Base-by-base conservation (phyloP, 2,797 vertebrate genomes). In the Poecilia gillii region DNA sequence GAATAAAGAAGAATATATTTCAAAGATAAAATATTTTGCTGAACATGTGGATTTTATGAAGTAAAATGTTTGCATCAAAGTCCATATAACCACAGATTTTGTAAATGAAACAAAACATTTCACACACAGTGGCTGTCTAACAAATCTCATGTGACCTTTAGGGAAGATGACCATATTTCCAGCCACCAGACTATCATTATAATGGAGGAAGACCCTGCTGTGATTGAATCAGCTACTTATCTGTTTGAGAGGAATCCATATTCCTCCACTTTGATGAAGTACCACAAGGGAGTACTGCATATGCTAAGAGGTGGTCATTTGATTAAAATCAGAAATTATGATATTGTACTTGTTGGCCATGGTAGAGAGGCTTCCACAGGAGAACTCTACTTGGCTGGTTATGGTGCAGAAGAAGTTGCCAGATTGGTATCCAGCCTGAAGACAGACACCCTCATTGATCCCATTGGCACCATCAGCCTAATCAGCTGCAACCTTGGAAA, bases 401-500 rank as follows among this genome's bases (percentile, higher is more conserved):
- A 85, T 49, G 66, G 49, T 39, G 82, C 93, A 31, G 84, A 90
- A 31, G 89, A 93, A 55, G 79, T 95, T 57, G 90, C 79, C 39
- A 80, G 53, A 14, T 46, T 91, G 43, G 84, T 94, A 46, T 79
- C 77, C 18, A 77, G 72, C 33, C n/a, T 94, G 51, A 83, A 84
- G 74, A 81, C 33, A 0, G 25, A 76, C 43, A 36, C 45, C 20
- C 18, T 43, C 14, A 72, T 76, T 23, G 75, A 77, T 25, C 41
- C 49, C 3, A 47, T 90, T 28, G 20, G 74, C 12, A 79, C 83
- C 9, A 55, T 94, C 39, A 89, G 53, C 25, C 47, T 95, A 28
- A 78, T 93, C 16, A 89, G 93, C 70, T 95, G 93, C 81, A 85
- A 89, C n/a, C 90, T 93, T 4, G 93, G 94, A 59, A 86, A 79